phyloP scores from a whole-genome alignment of 2,113 vertebrate species.

The Aptenodytes forsteri region DNA sequence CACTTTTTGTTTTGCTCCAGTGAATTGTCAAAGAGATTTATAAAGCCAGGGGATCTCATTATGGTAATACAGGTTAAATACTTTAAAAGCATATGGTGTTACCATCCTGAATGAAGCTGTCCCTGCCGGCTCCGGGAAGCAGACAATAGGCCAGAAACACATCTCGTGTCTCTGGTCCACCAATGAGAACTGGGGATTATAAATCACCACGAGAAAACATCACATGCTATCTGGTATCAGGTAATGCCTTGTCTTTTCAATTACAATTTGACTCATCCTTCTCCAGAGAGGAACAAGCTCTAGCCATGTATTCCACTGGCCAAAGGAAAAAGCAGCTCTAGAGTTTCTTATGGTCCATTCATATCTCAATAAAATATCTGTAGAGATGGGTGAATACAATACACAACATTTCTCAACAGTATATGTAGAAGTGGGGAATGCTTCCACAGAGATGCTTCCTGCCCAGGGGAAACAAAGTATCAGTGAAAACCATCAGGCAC shows the following conservation, averaged over 20 bases:
- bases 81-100: slow-evolving; percentile 41
- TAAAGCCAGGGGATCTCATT: slow-evolving; percentile 51
- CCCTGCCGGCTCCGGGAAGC: neutral
- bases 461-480: neutral
- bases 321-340: neutral
- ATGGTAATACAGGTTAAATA: slow-evolving; percentile 63
- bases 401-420: neutral
- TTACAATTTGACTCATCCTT: slow-evolving; percentile 21
- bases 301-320: neutral
- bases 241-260: slow-evolving; percentile 39
- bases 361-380: neutral
- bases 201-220: slow-evolving; percentile 8
- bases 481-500: neutral
- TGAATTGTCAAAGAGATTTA: slow-evolving; percentile 49
- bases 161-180: neutral
- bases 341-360: neutral
- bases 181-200: neutral
- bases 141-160: slow-evolving; percentile 37
- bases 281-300: neutral
- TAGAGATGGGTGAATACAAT: neutral
- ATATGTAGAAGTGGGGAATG: neutral
- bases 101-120: slow-evolving; percentile 43
- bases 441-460: neutral
- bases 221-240: neutral
- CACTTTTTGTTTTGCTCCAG: slow-evolving; percentile 50